These are phyloP conservation scores for Cygnus buccinator DNA, from an alignment of 2,113 vertebrate species.

Conservation along the genomic window DNA sequence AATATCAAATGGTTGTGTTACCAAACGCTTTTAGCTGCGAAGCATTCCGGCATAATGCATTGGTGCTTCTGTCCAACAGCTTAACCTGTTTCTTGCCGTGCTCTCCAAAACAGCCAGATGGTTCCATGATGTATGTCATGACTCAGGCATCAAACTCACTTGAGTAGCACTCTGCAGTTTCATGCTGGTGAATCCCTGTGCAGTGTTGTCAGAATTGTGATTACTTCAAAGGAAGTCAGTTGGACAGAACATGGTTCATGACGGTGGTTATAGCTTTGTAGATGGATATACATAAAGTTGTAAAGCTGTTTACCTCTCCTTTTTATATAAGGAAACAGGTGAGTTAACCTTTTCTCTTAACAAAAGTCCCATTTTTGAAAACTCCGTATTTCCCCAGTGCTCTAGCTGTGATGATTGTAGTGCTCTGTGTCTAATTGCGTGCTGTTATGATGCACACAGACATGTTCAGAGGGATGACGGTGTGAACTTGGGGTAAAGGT, in stretches of 20 bases:
- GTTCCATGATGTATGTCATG: neutral
- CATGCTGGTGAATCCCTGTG: neutral
- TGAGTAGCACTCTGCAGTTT: neutral
- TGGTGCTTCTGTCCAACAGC: neutral
- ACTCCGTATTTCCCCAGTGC: fast-evolving
- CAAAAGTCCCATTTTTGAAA: neutral
- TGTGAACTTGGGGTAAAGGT: neutral
- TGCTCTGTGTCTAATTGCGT: neutral
- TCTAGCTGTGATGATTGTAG: neutral
- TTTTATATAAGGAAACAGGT: neutral
- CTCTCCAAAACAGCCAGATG: neutral
- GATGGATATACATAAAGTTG: neutral
- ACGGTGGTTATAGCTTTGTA: neutral
- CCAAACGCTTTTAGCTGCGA: neutral
- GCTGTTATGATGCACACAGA: fast-evolving
- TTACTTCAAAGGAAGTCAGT: neutral
- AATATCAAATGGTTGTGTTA: neutral
- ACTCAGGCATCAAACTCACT: neutral
- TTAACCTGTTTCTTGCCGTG: neutral
- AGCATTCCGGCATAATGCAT: neutral
- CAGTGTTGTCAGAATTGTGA: neutral
- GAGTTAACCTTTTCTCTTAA: neutral
- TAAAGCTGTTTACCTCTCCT: neutral
- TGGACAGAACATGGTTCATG: neutral
- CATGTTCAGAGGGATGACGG: neutral